Conservation (phyloP, 2,888 invertebrate species). For the Strigamia crassipes region DNA sequence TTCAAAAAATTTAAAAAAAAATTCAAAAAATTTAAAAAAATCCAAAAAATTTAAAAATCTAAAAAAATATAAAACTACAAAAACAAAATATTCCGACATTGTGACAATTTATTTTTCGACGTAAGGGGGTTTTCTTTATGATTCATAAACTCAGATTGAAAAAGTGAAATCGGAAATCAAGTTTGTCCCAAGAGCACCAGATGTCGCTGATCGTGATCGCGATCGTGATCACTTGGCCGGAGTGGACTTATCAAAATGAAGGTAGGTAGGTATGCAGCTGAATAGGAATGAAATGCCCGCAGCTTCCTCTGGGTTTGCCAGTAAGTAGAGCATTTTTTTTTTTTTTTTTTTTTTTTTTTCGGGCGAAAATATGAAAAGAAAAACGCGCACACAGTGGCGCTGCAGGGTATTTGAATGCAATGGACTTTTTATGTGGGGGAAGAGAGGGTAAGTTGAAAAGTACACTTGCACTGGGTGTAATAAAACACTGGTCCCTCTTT, state of each 20-base stretch:
- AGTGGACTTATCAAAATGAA: neutral
- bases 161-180: neutral
- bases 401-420: conserved; percentile 46
- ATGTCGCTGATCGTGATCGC: too few relatives aligned
- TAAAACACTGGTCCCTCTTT: conserved; percentile 49
- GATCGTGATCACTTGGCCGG: too few relatives aligned
- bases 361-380: neutral
- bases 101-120: neutral
- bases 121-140: neutral
- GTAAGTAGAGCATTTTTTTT: neutral
- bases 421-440: conserved; percentile 43
- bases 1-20: too few relatives aligned
- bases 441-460: conserved; percentile 43
- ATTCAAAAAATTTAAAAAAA: neutral
- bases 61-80: too few relatives aligned
- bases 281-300: neutral
- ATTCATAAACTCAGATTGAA: neutral
- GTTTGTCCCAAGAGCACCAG: neutral
- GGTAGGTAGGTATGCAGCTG: neutral
- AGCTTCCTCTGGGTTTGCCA: neutral
- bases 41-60: too few relatives aligned
- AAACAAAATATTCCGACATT: neutral
- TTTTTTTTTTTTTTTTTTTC: neutral
- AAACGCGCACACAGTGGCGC: neutral
- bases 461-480: conserved; percentile 49